Evolutionary conservation across 2,888 invertebrate species (phyloP).

Genomic region (Teleiodes luculella): DNA sequence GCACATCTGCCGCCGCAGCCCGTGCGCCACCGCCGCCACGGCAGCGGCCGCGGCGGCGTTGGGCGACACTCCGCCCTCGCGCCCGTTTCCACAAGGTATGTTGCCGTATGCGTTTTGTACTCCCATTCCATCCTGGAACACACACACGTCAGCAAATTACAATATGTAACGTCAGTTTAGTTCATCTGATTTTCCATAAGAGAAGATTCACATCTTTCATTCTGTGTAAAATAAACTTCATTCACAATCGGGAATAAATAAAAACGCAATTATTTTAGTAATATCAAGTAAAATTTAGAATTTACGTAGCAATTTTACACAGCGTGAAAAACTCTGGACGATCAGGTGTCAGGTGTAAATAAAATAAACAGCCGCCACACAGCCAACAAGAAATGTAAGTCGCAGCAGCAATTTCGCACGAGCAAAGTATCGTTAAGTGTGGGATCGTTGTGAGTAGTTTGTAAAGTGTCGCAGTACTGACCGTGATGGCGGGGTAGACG

Average conservation of each 20-base stretch:
- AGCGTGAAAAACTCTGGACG: neutral
- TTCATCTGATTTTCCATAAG: neutral
- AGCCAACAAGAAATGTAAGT: constrained; percentile 24
- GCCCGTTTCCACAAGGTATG: constrained; percentile 76
- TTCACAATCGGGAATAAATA: too few species aligned
- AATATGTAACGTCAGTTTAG: constrained; percentile 5
- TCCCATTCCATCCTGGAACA: constrained; percentile 81
- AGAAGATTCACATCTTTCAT: neutral
- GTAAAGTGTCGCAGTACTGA: constrained; percentile 51
- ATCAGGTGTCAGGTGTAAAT: too few species aligned
- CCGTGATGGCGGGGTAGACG: constrained; percentile 68
- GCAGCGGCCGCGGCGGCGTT: constrained; percentile 89
- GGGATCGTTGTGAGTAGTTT: neutral
- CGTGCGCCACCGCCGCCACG: constrained; percentile 91
- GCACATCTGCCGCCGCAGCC: constrained; percentile 91
- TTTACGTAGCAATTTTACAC: neutral
- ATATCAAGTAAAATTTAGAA: too few species aligned
- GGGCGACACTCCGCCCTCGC: constrained; percentile 74
- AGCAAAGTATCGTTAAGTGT: constrained; percentile 26
- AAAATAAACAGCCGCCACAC: neutral
- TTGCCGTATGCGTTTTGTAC: constrained; percentile 78
- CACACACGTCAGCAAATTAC: constrained; percentile 30
- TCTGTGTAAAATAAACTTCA: neutral
- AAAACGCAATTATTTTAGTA: neutral
- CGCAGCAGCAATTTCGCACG: constrained; percentile 53